Conservation (phyloP, 2,113 vertebrate species). For the Tautogolabrus adspersus region DNA sequence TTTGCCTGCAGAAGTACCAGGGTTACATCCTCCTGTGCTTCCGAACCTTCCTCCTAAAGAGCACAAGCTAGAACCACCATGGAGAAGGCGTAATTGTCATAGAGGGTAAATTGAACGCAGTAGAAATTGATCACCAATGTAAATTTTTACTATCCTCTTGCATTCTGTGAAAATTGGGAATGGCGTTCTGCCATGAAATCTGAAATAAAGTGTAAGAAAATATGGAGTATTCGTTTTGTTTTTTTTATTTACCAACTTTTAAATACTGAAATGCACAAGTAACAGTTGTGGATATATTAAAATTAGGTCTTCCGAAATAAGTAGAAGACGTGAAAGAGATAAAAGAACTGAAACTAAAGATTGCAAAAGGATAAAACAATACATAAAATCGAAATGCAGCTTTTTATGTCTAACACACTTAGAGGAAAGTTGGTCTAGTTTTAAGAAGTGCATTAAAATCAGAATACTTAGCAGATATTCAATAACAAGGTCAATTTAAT, state of each 20-base stretch:
- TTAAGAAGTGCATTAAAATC: too few species aligned
- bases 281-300: background rate
- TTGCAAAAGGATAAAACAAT: too few species aligned
- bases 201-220: background rate
- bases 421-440: too few species aligned
- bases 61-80: background rate
- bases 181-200: background rate
- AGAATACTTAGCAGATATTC: too few species aligned
- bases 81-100: conserved; percentile 32
- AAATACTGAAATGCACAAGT: too few species aligned
- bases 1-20: background rate
- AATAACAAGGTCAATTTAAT: too few species aligned
- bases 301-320: too few species aligned
- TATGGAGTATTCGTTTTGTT: background rate
- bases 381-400: too few species aligned
- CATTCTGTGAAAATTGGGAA: background rate
- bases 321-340: too few species aligned
- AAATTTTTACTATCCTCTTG: background rate
- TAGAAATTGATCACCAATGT: background rate
- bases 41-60: background rate
- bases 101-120: background rate
- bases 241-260: too few species aligned
- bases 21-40: background rate
- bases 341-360: too few species aligned
- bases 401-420: too few species aligned